Conservation (phyloP, 2,797 vertebrate species). For the Numenius phaeopus region DNA sequence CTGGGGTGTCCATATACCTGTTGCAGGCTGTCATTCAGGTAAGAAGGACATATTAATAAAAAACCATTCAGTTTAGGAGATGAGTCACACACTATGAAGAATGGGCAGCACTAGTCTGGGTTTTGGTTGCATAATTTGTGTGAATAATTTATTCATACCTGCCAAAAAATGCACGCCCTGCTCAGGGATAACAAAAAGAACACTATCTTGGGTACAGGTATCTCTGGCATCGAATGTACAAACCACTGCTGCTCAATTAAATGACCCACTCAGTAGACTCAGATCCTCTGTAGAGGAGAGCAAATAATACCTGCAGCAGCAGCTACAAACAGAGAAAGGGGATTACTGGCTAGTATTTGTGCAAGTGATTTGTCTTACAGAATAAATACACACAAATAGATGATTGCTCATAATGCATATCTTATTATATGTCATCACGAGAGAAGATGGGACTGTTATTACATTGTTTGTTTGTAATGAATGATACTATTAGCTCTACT, state of each 20-base stretch:
- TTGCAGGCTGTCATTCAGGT: not conserved
- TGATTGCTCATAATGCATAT: slow-evolving; percentile 45
- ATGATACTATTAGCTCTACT: not conserved
- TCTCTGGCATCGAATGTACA: not conserved
- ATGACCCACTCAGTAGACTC: not conserved
- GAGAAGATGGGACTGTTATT: slow-evolving; percentile 12
- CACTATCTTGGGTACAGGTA: not conserved
- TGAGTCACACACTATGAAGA: not conserved
- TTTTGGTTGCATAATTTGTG: not conserved
- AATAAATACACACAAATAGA: slow-evolving; percentile 28
- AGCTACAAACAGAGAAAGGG: not conserved
- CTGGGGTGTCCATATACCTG: not conserved
- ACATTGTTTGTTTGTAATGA: not conserved
- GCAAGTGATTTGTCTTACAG: slow-evolving; percentile 15
- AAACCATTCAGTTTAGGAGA: not conserved
- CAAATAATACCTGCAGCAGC: not conserved
- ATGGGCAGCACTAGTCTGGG: not conserved
- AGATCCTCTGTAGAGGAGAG: not conserved
- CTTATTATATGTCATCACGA: slow-evolving; percentile 33
- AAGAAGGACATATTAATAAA: not conserved
- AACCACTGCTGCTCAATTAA: not conserved
- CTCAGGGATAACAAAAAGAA: not conserved
- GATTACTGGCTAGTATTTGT: slow-evolving; percentile 18
- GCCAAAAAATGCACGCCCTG: not conserved
- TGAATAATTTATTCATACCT: not conserved